These are phyloP conservation scores for Leptopilina drosophilae DNA, from an alignment of 2,888 invertebrate species.

Conservation along the genomic window DNA sequence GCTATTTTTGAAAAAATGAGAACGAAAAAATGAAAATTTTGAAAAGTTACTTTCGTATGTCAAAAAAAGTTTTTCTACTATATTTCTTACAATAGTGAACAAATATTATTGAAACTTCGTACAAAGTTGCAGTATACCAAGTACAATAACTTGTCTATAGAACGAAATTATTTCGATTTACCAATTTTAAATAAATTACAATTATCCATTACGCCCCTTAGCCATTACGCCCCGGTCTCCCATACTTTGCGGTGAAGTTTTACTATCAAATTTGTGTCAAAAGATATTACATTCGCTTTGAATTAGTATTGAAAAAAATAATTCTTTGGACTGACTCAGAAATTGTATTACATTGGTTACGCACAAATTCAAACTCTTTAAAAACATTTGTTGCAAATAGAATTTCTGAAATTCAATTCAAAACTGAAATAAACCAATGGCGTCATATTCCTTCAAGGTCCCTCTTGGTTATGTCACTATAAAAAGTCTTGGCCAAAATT, in stretches of 20 bases:
- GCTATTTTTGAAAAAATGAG: too few relatives aligned
- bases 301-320: not conserved
- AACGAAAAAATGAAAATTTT: too few relatives aligned
- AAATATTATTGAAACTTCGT: too few relatives aligned
- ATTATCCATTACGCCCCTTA: too few relatives aligned
- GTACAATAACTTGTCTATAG: too few relatives aligned
- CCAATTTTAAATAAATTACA: too few relatives aligned
- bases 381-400: constrained; percentile 58
- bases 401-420: constrained; percentile 50
- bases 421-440: constrained; percentile 46
- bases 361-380: constrained; percentile 44
- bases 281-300: not conserved
- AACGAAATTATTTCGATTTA: too few relatives aligned
- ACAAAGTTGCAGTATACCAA: too few relatives aligned
- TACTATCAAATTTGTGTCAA: constrained; percentile 38
- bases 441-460: constrained; percentile 52
- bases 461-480: constrained; percentile 50
- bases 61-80: too few relatives aligned
- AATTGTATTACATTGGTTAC: constrained; percentile 58
- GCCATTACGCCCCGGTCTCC: too few relatives aligned
- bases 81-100: too few relatives aligned
- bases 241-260: constrained; percentile 41
- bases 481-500: constrained; percentile 53
- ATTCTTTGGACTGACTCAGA: constrained; percentile 58
- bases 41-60: too few relatives aligned